A percentile compares a stretch with the other conserved stretches of the same genome.
phyloP scores from a whole-genome alignment of 2,797 vertebrate species.

The Lithobates sylvaticus region DNA sequence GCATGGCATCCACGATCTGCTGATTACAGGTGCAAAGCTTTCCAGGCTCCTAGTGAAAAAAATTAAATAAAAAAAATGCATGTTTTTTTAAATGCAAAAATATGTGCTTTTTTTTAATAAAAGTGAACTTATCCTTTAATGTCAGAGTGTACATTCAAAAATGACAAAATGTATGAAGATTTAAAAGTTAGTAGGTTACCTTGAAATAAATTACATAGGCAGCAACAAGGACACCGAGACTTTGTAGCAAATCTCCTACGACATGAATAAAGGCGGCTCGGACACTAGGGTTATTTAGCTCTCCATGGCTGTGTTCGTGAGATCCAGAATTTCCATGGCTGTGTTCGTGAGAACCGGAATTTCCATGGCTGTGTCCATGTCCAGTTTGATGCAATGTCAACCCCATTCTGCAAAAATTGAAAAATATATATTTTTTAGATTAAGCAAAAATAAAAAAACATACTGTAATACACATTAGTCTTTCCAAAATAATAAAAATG shows the following conservation, averaged over 20 bases:
- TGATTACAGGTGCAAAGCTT: no score
- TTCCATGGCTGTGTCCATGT: conserved; percentile 75
- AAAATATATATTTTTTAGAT: not conserved
- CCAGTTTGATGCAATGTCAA: conserved; percentile 86
- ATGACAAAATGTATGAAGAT: not conserved
- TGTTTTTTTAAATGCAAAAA: no score
- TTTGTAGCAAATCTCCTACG: conserved; percentile 91
- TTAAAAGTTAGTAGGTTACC: conserved; percentile 69
- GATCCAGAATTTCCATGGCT: conserved; percentile 64
- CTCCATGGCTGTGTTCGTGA: not conserved
- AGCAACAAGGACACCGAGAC: conserved; percentile 84
- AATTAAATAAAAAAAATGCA: no score
- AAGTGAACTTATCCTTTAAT: no score
- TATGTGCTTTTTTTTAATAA: no score
- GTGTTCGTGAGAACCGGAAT: conserved; percentile 65
- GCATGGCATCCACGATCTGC: no score
- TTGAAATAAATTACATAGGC: conserved; percentile 86
- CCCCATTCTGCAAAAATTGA: conserved; percentile 80
- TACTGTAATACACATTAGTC: no score
- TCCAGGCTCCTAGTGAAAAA: no score
- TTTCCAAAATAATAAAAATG: no score
- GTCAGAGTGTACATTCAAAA: no score
- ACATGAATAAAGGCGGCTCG: conserved; percentile 90
- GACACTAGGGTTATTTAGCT: conserved; percentile 83
- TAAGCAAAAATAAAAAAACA: no score